Conservation (phyloP, 2,888 invertebrate species). For the Lepeophtheirus nordmannii region DNA sequence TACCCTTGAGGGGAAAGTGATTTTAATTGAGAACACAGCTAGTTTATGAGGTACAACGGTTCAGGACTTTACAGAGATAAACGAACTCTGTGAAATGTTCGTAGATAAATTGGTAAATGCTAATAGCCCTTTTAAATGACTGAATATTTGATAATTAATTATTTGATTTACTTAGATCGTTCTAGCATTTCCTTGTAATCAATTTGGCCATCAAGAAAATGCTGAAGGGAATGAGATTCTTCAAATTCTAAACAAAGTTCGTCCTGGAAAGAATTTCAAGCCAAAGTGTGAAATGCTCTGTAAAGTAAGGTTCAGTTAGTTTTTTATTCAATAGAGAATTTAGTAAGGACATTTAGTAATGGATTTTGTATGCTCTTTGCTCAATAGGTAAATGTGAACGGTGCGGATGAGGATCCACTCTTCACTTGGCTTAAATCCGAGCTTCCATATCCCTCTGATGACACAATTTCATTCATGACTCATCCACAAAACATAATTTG, state of each 20-base stretch:
- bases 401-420: constrained; percentile 32
- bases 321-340: not conserved
- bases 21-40: constrained; percentile 35
- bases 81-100: constrained; percentile 32
- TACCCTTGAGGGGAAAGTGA: constrained; percentile 32
- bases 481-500: constrained; percentile 32
- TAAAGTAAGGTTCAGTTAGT: constrained; percentile 28
- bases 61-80: constrained; percentile 35
- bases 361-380: not conserved
- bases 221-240: constrained; percentile 33
- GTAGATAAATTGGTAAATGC: constrained; percentile 26
- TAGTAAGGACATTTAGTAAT: no score
- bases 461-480: constrained; percentile 30
- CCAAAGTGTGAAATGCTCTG: constrained; percentile 33
- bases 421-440: constrained; percentile 32
- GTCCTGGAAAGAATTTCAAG: constrained; percentile 34
- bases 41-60: constrained; percentile 35
- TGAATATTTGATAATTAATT: no score
- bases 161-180: constrained; percentile 28
- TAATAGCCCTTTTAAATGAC: no score
- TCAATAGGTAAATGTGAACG: constrained; percentile 33
- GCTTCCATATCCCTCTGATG: constrained; percentile 32
- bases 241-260: constrained; percentile 32
- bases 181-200: constrained; percentile 35
- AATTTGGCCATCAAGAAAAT: constrained; percentile 34